Conservation (phyloP, 2,888 invertebrate species). For the Apantesis nais region DNA sequence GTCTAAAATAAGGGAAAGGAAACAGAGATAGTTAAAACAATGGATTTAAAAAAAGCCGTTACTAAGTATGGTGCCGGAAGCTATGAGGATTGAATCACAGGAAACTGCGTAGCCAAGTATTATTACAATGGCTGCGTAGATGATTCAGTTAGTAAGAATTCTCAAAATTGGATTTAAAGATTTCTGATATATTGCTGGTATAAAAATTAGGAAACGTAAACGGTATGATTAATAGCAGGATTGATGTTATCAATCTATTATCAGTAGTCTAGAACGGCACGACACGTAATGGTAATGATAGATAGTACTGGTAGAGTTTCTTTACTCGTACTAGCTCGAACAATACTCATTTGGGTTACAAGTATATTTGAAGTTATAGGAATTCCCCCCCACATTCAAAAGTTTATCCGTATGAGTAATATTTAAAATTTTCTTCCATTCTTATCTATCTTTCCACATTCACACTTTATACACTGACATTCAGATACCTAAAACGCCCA, state of each 20-base stretch:
- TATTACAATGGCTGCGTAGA: slow-evolving; percentile 32
- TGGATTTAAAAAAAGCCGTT: slow-evolving; percentile 28
- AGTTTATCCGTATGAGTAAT: too few relatives aligned
- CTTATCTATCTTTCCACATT: neutral
- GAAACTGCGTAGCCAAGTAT: slow-evolving; percentile 47
- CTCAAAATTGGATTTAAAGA: slow-evolving; percentile 35
- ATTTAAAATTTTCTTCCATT: neutral
- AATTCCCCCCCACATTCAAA: neutral
- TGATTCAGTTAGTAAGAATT: slow-evolving; percentile 47
- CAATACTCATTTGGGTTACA: neutral
- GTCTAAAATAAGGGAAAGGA: slow-evolving; percentile 31
- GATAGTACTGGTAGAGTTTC: neutral
- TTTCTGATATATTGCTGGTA: slow-evolving; percentile 22
- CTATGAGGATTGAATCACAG: slow-evolving; percentile 51
- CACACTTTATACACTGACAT: neutral
- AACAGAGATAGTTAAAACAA: slow-evolving; percentile 37
- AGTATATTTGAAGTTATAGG: neutral
- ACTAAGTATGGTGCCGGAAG: slow-evolving; percentile 50
- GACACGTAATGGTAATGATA: neutral
- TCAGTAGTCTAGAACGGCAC: neutral
- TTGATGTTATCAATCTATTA: neutral
- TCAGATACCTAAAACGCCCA: too few relatives aligned
- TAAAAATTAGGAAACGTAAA: slow-evolving; percentile 18
- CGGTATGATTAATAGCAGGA: slow-evolving; percentile 12
- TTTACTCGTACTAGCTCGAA: neutral